Conservation (phyloP, 2,888 invertebrate species). For the Mesopsocus fuscifrons region DNA sequence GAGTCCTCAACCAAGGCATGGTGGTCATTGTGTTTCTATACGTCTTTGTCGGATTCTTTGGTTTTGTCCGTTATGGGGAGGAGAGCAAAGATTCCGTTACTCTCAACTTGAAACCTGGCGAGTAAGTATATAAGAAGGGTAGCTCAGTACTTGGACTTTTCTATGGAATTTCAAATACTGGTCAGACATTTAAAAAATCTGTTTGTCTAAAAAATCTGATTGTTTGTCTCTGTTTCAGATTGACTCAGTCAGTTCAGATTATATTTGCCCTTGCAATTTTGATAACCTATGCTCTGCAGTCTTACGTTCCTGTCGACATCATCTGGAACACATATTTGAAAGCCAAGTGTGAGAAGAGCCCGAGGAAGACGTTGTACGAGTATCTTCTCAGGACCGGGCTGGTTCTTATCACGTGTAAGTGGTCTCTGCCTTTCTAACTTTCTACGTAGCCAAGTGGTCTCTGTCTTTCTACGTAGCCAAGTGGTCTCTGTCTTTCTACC, state of each 20-base stretch:
- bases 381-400: slow-evolving; percentile 55
- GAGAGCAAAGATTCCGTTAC: slow-evolving; percentile 62
- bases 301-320: slow-evolving; percentile 90
- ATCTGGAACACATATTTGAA: slow-evolving; percentile 65
- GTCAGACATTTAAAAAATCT: too few species aligned
- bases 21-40: slow-evolving; percentile 63
- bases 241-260: slow-evolving; percentile 51
- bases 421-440: too few species aligned
- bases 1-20: slow-evolving; percentile 78
- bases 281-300: slow-evolving; percentile 81
- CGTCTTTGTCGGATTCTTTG: slow-evolving; percentile 74
- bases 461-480: too few species aligned
- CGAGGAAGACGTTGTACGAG: slow-evolving; percentile 46
- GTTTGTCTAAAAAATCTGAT: too few species aligned
- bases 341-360: slow-evolving; percentile 36
- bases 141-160: too few species aligned
- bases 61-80: slow-evolving; percentile 70
- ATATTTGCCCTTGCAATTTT: slow-evolving; percentile 66
- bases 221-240: too few species aligned
- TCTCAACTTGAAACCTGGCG: slow-evolving; percentile 53
- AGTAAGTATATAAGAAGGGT: too few species aligned
- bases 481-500: too few species aligned
- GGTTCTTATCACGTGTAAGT: slow-evolving; percentile 75
- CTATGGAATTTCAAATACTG: too few species aligned
- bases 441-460: too few species aligned